phyloP scores from a whole-genome alignment of 2,113 vertebrate genomes.

The Leucosticte australis region DNA sequence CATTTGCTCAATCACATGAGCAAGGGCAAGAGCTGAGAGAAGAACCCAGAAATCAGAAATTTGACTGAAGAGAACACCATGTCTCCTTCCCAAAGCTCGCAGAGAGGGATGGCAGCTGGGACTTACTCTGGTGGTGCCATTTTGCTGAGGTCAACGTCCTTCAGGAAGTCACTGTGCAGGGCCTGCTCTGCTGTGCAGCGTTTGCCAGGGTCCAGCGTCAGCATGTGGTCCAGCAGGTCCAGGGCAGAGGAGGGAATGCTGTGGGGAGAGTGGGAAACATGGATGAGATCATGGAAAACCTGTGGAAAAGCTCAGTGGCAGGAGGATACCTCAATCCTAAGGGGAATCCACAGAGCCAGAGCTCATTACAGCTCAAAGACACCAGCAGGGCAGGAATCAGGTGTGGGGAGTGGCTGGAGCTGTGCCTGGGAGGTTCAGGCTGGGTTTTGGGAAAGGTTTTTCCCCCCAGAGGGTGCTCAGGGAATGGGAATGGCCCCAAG shows the following conservation, averaged over 20 bases:
- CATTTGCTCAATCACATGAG: not conserved
- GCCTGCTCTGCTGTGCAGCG: constrained; percentile 95
- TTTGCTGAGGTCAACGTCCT: constrained; percentile 91
- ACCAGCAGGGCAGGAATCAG: not conserved
- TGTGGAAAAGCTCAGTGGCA: not conserved
- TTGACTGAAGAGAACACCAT: not conserved
- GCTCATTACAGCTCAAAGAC: not conserved
- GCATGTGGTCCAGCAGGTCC: constrained; percentile 95
- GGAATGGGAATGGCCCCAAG: fast-evolving
- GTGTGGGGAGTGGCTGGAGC: not conserved
- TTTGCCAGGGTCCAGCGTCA: constrained; percentile 93
- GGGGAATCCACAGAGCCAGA: not conserved
- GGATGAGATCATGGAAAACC: not conserved
- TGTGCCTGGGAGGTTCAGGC: not conserved
- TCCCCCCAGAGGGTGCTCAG: not conserved
- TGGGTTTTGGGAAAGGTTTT: not conserved
- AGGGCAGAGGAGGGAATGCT: constrained; percentile 90
- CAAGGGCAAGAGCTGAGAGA: fast-evolving
- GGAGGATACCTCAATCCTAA: not conserved
- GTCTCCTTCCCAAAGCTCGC: not conserved
- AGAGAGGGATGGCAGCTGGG: not conserved
- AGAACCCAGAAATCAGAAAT: not conserved
- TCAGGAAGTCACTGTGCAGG: constrained; percentile 90
- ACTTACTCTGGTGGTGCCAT: constrained; percentile 98
- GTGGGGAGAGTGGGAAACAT: not conserved